phyloP scores from a whole-genome alignment of 1,140 invertebrate genomes.

The Bombyx mandarina region DNA sequence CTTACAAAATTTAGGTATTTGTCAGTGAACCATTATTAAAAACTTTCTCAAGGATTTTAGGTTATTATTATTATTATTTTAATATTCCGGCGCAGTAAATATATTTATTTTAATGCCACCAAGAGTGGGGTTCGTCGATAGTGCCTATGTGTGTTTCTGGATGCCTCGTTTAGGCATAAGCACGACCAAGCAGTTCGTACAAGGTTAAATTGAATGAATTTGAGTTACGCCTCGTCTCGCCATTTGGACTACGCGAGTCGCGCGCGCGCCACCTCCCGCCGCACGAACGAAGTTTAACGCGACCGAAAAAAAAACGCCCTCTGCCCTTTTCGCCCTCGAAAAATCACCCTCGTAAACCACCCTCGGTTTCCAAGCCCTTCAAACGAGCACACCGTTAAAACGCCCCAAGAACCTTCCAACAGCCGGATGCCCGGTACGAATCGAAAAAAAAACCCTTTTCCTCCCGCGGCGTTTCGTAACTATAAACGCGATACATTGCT shows the following conservation, averaged over 20 bases:
- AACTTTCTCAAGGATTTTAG: too few species aligned
- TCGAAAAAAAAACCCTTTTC: conserved; percentile 6
- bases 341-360: conserved; percentile 1
- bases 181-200: conserved; percentile 24
- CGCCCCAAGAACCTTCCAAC: too few species aligned
- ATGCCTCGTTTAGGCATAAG: conserved; percentile 37
- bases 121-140: too few species aligned
- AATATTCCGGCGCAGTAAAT: too few species aligned
- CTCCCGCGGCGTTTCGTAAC: neutral
- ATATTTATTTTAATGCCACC: too few species aligned
- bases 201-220: conserved; percentile 29
- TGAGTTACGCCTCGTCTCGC: conserved; percentile 12
- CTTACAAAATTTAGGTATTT: too few species aligned
- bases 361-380: neutral
- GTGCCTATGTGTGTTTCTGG: neutral
- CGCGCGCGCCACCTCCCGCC: conserved; percentile 21
- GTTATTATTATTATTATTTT: too few species aligned
- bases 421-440: too few species aligned
- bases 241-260: conserved; percentile 33
- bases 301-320: conserved; percentile 1
- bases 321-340: conserved; percentile 10
- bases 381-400: neutral
- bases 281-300: conserved; percentile 7
- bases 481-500: too few species aligned
- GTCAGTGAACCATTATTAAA: too few species aligned